Conservation (phyloP, 2,888 invertebrate species). For the Stramonita haemastoma region DNA sequence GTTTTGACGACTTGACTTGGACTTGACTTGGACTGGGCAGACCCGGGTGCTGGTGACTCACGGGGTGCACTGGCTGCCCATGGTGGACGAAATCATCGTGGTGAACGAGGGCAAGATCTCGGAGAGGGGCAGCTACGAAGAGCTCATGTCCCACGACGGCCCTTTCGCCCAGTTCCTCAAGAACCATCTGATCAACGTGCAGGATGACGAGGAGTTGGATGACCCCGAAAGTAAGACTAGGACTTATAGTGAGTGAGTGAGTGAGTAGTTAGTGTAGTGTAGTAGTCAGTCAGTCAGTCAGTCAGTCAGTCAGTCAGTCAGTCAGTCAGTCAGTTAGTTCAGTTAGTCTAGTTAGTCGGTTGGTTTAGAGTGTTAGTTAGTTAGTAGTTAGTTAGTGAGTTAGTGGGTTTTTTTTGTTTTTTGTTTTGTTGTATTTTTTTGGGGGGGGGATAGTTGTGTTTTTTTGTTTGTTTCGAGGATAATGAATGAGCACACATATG, state of each 20-base stretch:
- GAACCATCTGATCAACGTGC: conserved; percentile 37
- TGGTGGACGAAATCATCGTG: conserved; percentile 47
- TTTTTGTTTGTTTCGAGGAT: too few species aligned
- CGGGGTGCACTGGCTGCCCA: conserved; percentile 47
- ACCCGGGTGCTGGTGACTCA: conserved; percentile 47
- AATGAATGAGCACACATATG: too few species aligned
- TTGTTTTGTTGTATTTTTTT: too few species aligned
- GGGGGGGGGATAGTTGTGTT: too few species aligned
- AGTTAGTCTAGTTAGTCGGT: not conserved
- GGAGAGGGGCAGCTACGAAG: conserved; percentile 47
- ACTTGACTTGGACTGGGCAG: too few species aligned
- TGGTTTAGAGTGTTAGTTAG: not conserved
- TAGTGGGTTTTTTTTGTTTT: too few species aligned
- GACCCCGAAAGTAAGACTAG: conserved; percentile 45
- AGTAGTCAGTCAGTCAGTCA: not conserved
- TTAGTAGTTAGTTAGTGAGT: too few species aligned
- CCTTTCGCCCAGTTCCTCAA: conserved; percentile 48
- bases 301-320: not conserved
- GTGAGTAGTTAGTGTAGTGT: too few species aligned
- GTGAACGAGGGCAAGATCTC: conserved; percentile 46
- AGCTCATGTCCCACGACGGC: conserved; percentile 46
- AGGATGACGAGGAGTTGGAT: conserved; percentile 31
- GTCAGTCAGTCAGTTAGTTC: too few species aligned
- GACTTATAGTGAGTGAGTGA: too few species aligned
- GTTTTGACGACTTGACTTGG: too few species aligned